Evolutionary conservation across 2,797 vertebrate genomes (phyloP), one percentile per base, ranked within the genome.

Genomic region (Gymnodraco acuticeps): DNA sequence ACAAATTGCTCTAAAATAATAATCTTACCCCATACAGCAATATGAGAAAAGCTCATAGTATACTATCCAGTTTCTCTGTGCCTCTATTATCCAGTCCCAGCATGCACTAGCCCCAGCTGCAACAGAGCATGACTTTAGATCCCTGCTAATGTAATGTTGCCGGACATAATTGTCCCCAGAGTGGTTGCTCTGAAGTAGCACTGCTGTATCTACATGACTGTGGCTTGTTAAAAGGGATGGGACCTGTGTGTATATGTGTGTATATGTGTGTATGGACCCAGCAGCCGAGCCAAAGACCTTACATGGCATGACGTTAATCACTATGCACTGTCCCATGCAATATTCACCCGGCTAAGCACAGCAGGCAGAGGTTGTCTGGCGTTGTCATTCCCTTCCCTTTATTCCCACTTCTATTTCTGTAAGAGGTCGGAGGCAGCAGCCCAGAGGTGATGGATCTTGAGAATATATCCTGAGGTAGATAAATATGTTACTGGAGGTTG

Each of bases 251-350:
- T 70, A 46, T 71, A 74, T 23, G 76, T 68, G 64, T 27, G 51
- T 56, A 69, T 70, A 74, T 68, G 63, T 52, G 23, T 38, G 67
- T 73, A 27, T 13, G 60, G 62, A 73, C 68, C 63, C 58, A 75
- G 70, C 65, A 75, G 64, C 77, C 58, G 33, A 13, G 81, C 62
- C 78, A 70, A 81, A 82, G 76, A 81, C 88, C 87, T 84, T 89
- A 89, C 88, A 90, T 82, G 85, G 86, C 79, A 80, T 75, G 80
- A 89, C 89, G 94, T 93, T 89, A 93, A 94, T 92, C 92, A 92
- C 82, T 76, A 87, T 78, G 84, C 88, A 85, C 73, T 73, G 84
- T 83, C 78, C 87, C 77, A 81, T 88, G 85, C 78, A 85, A 90
- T 91, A 89, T 87, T 88, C 91, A 92, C 93, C 89, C 90, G 87